Evolutionary conservation across 2,888 invertebrate species (phyloP).

Genomic region (Adela reaumurella): DNA sequence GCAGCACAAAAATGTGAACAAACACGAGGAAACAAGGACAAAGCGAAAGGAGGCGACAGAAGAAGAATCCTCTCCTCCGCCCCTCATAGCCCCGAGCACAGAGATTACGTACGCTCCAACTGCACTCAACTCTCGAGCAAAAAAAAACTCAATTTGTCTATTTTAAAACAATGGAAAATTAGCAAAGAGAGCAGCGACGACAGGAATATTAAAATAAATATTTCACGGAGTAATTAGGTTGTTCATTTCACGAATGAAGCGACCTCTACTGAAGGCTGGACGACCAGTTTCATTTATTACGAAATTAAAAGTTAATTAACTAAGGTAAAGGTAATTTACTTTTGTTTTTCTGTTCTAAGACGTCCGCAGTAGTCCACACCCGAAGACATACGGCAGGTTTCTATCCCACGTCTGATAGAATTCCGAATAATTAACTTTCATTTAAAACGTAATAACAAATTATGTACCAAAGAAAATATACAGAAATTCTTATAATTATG

Average conservation of each 20-base stretch:
- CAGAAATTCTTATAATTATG: no score
- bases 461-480: no score
- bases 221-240: constrained; percentile 33
- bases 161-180: constrained; percentile 45
- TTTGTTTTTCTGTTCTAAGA: no score
- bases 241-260: constrained; percentile 21
- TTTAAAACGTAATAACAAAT: no score
- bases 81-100: constrained; percentile 22
- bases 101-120: constrained; percentile 51
- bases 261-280: neutral
- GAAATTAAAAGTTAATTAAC: neutral
- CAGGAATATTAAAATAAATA: constrained; percentile 44
- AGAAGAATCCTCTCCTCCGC: neutral
- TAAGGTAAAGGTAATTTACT: no score
- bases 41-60: constrained; percentile 25
- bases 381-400: no score
- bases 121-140: constrained; percentile 51
- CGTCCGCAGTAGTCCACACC: no score
- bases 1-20: neutral
- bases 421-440: no score
- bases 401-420: no score
- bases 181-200: constrained; percentile 39
- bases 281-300: neutral
- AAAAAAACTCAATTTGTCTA: constrained; percentile 43
- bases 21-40: constrained; percentile 21